Evolutionary conservation across 2,797 vertebrate species (phyloP).

Genomic region (Myripristis jacobus): DNA sequence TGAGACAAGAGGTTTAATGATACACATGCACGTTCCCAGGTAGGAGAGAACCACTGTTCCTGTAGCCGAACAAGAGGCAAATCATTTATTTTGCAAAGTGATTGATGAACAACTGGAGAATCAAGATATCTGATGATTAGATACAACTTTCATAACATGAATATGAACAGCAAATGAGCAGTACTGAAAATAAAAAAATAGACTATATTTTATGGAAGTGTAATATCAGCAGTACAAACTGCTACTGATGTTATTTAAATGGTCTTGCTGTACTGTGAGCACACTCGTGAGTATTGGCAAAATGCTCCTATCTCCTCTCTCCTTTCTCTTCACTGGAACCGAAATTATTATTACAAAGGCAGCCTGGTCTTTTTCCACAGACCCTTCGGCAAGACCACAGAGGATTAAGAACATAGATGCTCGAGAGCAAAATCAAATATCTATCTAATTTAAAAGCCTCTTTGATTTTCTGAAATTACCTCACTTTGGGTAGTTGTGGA

Average conservation of each 20-base stretch:
- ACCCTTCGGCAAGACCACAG: neutral
- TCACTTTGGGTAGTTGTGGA: neutral
- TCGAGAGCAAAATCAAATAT: constrained; percentile 29
- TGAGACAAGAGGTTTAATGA: constrained; percentile 12
- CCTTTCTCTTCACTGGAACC: constrained; percentile 1
- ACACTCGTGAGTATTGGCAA: neutral
- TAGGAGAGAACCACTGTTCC: neutral
- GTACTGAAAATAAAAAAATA: too few relatives aligned
- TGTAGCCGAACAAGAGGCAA: neutral
- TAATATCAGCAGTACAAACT: neutral
- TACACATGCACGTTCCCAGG: neutral
- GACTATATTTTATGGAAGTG: neutral
- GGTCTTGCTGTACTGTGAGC: neutral
- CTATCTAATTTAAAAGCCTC: constrained; percentile 23
- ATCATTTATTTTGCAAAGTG: neutral
- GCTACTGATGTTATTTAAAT: neutral
- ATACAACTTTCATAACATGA: neutral
- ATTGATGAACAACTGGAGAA: neutral
- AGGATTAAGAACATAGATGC: constrained; percentile 31
- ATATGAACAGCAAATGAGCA: neutral
- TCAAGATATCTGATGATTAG: neutral
- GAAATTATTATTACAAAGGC: constrained; percentile 9
- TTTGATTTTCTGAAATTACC: constrained; percentile 22
- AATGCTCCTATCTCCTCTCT: constrained; percentile 2
- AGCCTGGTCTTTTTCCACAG: neutral